Conservation (phyloP, 2,113 vertebrate species). For the Neomonachus schauinslandi region DNA sequence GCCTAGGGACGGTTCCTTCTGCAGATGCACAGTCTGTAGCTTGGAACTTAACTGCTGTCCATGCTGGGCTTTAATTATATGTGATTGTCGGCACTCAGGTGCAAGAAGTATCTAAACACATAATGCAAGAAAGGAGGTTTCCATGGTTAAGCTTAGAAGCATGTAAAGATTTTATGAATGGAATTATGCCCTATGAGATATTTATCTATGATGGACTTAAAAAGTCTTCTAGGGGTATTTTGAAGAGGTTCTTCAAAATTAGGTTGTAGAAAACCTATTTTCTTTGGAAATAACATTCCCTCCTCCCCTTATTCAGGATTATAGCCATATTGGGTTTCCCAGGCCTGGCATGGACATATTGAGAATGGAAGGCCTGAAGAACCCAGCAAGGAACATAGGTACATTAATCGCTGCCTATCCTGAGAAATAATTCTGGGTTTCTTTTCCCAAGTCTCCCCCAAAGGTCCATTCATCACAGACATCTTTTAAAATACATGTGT, state of each 20-base stretch:
- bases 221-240: slow-evolving; percentile 33
- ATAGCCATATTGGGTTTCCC: background rate
- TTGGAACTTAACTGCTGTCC: background rate
- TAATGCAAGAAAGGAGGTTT: slow-evolving; percentile 30
- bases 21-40: background rate
- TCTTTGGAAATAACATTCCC: slow-evolving; percentile 41
- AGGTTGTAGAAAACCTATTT: slow-evolving; percentile 27
- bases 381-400: background rate
- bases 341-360: background rate
- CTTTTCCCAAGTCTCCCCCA: slow-evolving; percentile 10
- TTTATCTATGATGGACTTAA: slow-evolving; percentile 4
- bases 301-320: slow-evolving; percentile 22
- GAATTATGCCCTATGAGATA: background rate
- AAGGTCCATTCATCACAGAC: background rate
- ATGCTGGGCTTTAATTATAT: slow-evolving; percentile 12
- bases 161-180: slow-evolving; percentile 14
- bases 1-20: background rate
- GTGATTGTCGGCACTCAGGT: background rate
- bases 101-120: background rate
- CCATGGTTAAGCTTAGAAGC: background rate
- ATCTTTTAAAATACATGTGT: slow-evolving; percentile 46
- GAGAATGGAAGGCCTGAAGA: slow-evolving; percentile 13
- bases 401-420: background rate
- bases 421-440: slow-evolving; percentile 61
- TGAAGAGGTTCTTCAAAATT: slow-evolving; percentile 47